Percentiles rank a stretch among this genome's conserved stretches.
Evolutionary conservation across 2,888 invertebrate genomes (phyloP).

Genomic region (Masnerella sp.): DNA sequence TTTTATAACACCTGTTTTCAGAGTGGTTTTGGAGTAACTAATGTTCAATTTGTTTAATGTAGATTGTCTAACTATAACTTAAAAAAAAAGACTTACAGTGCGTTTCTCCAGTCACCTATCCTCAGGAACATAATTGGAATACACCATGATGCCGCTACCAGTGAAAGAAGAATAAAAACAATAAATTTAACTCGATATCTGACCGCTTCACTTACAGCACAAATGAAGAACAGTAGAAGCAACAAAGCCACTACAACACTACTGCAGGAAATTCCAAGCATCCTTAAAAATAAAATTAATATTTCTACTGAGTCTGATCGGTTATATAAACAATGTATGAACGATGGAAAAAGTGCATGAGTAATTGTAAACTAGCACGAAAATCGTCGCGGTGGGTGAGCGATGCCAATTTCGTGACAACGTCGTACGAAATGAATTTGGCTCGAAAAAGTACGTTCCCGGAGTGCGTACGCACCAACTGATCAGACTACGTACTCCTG

Average conservation of each 20-base stretch:
- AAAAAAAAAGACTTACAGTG: conserved; percentile 91
- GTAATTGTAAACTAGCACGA: too few species aligned
- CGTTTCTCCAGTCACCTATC: conserved; percentile 87
- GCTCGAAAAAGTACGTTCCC: conserved; percentile 1
- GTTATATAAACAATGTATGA: background rate
- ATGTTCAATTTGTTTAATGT: too few species aligned
- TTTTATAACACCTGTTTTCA: too few species aligned
- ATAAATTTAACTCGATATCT: conserved; percentile 86
- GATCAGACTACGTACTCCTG: background rate
- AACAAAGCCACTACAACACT: conserved; percentile 68
- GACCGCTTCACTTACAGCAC: conserved; percentile 80
- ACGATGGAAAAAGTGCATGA: too few species aligned
- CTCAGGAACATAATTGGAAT: conserved; percentile 87
- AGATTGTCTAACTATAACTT: too few species aligned
- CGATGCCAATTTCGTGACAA: background rate
- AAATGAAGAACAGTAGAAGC: conserved; percentile 70
- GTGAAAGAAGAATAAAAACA: conserved; percentile 82
- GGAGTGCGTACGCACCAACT: conserved; percentile 2
- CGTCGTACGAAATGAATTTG: conserved; percentile 7
- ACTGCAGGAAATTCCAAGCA: conserved; percentile 69
- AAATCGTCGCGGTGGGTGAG: too few species aligned
- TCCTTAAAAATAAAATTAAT: conserved; percentile 64
- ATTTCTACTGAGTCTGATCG: conserved; percentile 32
- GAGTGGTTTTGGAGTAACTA: too few species aligned
- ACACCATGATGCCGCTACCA: conserved; percentile 82